Base-by-base conservation (phyloP, 2,113 vertebrate species). In the Pteropus alecto region DNA sequence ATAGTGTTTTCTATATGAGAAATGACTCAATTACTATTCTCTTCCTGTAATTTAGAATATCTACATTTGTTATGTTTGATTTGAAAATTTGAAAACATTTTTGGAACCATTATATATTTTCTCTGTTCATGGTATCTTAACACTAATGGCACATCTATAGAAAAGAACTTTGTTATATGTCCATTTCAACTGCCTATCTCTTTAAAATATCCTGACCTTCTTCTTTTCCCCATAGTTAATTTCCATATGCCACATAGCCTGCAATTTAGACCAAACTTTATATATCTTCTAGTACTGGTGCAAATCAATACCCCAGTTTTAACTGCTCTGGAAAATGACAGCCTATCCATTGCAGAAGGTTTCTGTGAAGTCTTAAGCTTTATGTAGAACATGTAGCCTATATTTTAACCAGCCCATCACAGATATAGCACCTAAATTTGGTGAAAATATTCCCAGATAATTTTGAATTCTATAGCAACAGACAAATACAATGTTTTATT, bases 401-500 rank as follows among this genome's bases (percentile, higher is more conserved):
- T 35, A 7, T 28, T 58, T 67, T 30, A 54, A 21, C 16, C 4
- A 83, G 16, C 7, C 63, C 3, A 15, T 77, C 28, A 81, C 3
- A 82, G 5, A 81, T 14, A 60, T 9, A 48, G 7, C 28, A 68
- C 11, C 4, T 48, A 73, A n/a, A 35, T 82, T 82, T 33, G 16
- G 51, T 46, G 13, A 83, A 51, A 86, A 71, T 73, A 16, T 84
- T 41, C 43, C 67, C 6, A 33, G n/a, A 7, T 71, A 82, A 74
- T 85, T 70, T 87, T 84, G 15, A 87, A 89, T 28, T 76, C 48
- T 63, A 61, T 21, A 38, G 0, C 15, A 60, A 79, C 12, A 68
- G 30, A 87, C 21, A 67, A n/a, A 87, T 58, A 46, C 9, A 92
- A 58, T 56, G 19, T 58, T 76, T 93, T 46, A 68, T 76, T 63